A percentile compares a stretch with the other conserved stretches of the same genome.
Conservation (phyloP, 2,888 invertebrate genomes). For the Mythimna impura region DNA sequence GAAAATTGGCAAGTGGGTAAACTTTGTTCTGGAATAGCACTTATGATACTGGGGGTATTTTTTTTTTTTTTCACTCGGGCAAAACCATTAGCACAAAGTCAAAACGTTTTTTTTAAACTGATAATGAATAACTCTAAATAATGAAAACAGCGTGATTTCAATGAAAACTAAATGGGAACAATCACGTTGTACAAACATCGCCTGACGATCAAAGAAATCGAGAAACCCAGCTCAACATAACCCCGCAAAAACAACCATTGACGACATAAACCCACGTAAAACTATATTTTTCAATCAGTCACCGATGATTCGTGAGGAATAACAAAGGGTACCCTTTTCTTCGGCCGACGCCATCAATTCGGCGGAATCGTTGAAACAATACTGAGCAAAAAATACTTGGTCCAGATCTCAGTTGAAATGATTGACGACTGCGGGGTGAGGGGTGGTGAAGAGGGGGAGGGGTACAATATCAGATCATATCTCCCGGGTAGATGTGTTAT, state of each 20-base stretch:
- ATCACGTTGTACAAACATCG: not conserved
- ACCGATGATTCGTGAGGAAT: conserved; percentile 64
- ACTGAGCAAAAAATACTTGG: conserved; percentile 66
- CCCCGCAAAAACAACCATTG: not conserved
- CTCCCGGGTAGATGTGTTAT: conserved; percentile 48
- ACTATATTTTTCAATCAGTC: conserved; percentile 22
- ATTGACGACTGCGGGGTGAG: conserved; percentile 76
- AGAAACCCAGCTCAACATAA: not conserved
- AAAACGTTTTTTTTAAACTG: too few species aligned
- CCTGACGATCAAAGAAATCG: not conserved
- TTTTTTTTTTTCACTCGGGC: too few species aligned
- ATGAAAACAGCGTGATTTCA: too few species aligned
- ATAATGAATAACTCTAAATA: too few species aligned
- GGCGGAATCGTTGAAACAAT: conserved; percentile 73
- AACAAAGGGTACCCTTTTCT: conserved; percentile 73
- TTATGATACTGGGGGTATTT: too few species aligned
- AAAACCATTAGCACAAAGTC: too few species aligned
- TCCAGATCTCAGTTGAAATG: conserved; percentile 75
- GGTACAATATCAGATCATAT: conserved; percentile 61
- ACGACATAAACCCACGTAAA: not conserved
- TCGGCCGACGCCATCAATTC: conserved; percentile 77
- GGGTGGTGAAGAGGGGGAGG: conserved; percentile 24
- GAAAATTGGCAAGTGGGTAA: too few species aligned
- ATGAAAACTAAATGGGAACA: too few species aligned
- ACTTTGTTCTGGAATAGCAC: too few species aligned